Evolutionary conservation across 2,113 vertebrate species (phyloP).

Genomic region (Emydocephalus ijimae): DNA sequence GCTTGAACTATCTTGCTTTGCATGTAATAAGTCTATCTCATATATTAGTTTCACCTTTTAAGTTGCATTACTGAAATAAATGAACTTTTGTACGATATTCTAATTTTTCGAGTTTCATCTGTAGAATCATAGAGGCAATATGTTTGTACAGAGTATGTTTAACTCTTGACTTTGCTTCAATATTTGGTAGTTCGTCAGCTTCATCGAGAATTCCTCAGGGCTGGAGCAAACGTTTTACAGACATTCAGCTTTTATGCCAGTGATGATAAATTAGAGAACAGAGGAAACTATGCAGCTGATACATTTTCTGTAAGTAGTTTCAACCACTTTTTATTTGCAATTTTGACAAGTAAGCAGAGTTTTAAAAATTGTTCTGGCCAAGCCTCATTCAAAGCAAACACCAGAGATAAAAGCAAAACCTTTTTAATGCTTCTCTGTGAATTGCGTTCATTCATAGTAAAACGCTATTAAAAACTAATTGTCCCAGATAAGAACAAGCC

Average conservation of each 20-base stretch:
- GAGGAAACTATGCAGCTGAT: constrained; percentile 83
- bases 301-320: constrained; percentile 81
- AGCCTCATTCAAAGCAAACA: too few relatives aligned
- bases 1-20: too few relatives aligned
- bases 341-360: neutral
- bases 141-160: neutral
- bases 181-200: constrained; percentile 86
- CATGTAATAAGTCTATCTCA: too few relatives aligned
- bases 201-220: constrained; percentile 92
- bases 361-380: neutral
- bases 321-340: neutral
- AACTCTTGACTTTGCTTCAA: constrained; percentile 10
- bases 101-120: too few relatives aligned
- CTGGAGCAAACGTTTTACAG: constrained; percentile 91
- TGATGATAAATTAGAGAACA: constrained; percentile 95
- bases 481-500: too few relatives aligned
- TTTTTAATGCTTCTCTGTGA: too few relatives aligned
- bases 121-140: neutral
- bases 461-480: too few relatives aligned
- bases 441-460: too few relatives aligned
- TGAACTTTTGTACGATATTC: too few relatives aligned
- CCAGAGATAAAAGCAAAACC: too few relatives aligned
- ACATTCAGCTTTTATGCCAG: constrained; percentile 98
- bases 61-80: too few relatives aligned
- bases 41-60: too few relatives aligned